phyloP scores from a whole-genome alignment of 2,888 invertebrate genomes.

The Palloptera scutellata region DNA sequence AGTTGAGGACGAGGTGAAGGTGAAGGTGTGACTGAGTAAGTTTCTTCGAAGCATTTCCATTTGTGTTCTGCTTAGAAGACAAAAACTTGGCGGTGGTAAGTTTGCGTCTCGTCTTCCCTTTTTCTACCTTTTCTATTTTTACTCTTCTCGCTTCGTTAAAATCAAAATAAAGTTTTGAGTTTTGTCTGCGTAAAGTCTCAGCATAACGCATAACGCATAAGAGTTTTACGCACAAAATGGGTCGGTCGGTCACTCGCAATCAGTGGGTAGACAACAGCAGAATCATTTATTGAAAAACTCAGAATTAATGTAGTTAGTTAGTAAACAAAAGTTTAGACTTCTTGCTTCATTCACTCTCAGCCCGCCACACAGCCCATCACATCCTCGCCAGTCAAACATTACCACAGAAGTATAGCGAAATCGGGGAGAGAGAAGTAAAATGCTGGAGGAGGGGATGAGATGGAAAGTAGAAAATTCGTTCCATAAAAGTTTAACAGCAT shows the following conservation, averaged over 20 bases:
- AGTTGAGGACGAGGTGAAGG: neutral
- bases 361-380: neutral
- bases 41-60: too few relatives aligned
- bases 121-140: neutral
- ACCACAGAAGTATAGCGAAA: too few relatives aligned
- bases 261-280: constrained; percentile 16
- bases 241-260: neutral
- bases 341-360: neutral
- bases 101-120: neutral
- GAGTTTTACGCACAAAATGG: neutral
- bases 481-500: constrained; percentile 41
- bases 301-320: constrained; percentile 36
- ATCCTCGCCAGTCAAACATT: too few relatives aligned
- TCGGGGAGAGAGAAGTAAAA: too few relatives aligned
- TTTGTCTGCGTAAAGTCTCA: constrained; percentile 41
- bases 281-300: constrained; percentile 39
- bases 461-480: constrained; percentile 25
- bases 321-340: constrained; percentile 32
- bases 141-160: constrained; percentile 38
- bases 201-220: constrained; percentile 29
- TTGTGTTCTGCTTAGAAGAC: too few relatives aligned
- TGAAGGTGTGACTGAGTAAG: neutral
- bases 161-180: constrained; percentile 42
- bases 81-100: neutral
- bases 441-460: neutral